Evolutionary conservation across 2,888 invertebrate species (phyloP).

Genomic region (Cecidostiba fungosa): DNA sequence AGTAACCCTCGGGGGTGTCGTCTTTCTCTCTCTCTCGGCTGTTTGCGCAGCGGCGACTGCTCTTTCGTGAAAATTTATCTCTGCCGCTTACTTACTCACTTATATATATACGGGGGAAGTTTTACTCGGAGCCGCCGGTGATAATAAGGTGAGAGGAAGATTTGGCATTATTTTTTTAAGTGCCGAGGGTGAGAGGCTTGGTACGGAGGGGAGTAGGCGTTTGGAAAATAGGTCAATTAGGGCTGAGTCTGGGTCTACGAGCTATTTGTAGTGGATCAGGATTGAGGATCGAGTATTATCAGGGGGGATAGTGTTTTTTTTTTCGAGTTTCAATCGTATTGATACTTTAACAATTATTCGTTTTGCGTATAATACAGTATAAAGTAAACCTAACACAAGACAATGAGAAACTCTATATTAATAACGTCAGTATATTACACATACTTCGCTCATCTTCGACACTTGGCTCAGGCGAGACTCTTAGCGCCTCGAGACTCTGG

Average conservation of each 20-base stretch:
- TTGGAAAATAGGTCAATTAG: neutral
- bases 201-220: neutral
- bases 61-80: neutral
- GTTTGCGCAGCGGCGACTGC: constrained; percentile 9
- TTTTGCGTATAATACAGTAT: too few species aligned
- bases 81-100: neutral
- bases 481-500: too few species aligned
- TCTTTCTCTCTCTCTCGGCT: neutral
- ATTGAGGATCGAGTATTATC: neutral
- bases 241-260: neutral
- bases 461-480: too few species aligned
- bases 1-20: neutral
- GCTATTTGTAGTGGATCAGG: neutral
- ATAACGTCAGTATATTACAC: too few species aligned
- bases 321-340: too few species aligned
- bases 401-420: too few species aligned
- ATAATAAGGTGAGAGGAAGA: neutral
- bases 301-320: too few species aligned
- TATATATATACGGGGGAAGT: neutral
- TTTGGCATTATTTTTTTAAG: constrained; percentile 2
- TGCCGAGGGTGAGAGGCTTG: neutral
- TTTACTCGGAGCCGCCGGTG: neutral
- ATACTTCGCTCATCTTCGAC: too few species aligned
- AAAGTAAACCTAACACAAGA: too few species aligned
- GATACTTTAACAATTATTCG: too few species aligned